Evolutionary conservation across 2,888 invertebrate species (phyloP).

Genomic region (Mermis nigrescens): DNA sequence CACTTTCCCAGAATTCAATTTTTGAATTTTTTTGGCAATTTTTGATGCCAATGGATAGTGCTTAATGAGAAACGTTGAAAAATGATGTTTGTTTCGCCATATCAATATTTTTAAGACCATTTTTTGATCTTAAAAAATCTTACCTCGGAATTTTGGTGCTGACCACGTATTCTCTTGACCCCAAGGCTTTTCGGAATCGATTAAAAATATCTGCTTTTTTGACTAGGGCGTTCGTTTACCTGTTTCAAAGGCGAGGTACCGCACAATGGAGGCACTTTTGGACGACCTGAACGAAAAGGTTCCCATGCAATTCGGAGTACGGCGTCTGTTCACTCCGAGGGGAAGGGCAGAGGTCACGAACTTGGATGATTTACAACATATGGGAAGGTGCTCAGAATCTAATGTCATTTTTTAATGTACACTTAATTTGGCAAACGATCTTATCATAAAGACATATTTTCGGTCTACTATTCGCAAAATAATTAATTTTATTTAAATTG

Average conservation of each 20-base stretch:
- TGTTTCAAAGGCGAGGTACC: slow-evolving; percentile 27
- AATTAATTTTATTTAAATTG: no score
- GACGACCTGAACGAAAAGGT: slow-evolving; percentile 26
- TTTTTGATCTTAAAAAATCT: neutral
- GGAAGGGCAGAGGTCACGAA: slow-evolving; percentile 21
- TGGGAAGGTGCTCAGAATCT: slow-evolving; percentile 25
- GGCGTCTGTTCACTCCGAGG: slow-evolving; percentile 25
- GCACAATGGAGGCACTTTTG: slow-evolving; percentile 26
- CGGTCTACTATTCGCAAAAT: no score
- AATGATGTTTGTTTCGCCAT: no score
- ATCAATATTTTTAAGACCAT: no score
- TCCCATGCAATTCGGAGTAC: slow-evolving; percentile 24
- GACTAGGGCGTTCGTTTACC: slow-evolving; percentile 28
- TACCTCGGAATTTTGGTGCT: no score
- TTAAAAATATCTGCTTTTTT: neutral
- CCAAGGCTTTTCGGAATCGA: neutral
- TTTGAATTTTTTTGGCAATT: no score
- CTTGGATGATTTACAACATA: slow-evolving; percentile 24
- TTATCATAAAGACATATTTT: no score
- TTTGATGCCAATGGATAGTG: no score
- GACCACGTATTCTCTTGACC: no score
- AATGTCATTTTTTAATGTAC: neutral
- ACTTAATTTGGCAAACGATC: neutral
- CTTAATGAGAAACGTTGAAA: no score
- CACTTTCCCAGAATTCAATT: no score